Evolutionary conservation across 2,113 vertebrate genomes (phyloP), one percentile per base, ranked within the genome.

Genomic region (Tenrec ecaudatus): DNA sequence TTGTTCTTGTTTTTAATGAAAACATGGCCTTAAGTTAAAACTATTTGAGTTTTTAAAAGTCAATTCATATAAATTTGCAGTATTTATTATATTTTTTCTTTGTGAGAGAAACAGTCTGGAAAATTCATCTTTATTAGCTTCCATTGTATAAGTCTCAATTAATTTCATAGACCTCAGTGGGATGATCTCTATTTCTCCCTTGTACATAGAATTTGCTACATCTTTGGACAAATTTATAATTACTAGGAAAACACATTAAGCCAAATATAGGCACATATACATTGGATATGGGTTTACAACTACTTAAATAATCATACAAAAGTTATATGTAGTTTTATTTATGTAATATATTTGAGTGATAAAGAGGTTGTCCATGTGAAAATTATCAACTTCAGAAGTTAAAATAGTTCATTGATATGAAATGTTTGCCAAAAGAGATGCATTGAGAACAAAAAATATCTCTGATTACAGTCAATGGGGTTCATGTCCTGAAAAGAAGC

Each of bases 51-150:
- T 33, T n/a, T n/a, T n/a, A n/a, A n/a, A n/a, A n/a, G n/a, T n/a
- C n/a, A n/a, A n/a, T n/a, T n/a, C n/a, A n/a, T n/a, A n/a, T n/a
- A n/a, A n/a, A n/a, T n/a, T n/a, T n/a, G n/a, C n/a, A n/a, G n/a
- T n/a, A n/a, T n/a, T n/a, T 84, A 73, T n/a, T 89, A 31, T n/a
- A 38, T 89, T 82, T n/a, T n/a, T 86, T 27, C 76, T 36, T 85
- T 78, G 0, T 25, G 4, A 82, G 7, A 78, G 7, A 71, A 20
- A 31, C 29, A 79, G 40, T 31, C 20, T 86, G 1, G 33, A 75
- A 78, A 68, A 78, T 60, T 82, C 3, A 23, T 53, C 23, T 79
- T 90, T 85, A n/a, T 82, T 64, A n/a, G 73, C 6, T 71, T n/a
- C 77, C 47, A 33, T 81, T 93, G 9, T 78, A 3, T 77, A 43